Evolutionary conservation across 2,797 vertebrate species (phyloP).

Genomic region (Trachops cirrhosus): DNA sequence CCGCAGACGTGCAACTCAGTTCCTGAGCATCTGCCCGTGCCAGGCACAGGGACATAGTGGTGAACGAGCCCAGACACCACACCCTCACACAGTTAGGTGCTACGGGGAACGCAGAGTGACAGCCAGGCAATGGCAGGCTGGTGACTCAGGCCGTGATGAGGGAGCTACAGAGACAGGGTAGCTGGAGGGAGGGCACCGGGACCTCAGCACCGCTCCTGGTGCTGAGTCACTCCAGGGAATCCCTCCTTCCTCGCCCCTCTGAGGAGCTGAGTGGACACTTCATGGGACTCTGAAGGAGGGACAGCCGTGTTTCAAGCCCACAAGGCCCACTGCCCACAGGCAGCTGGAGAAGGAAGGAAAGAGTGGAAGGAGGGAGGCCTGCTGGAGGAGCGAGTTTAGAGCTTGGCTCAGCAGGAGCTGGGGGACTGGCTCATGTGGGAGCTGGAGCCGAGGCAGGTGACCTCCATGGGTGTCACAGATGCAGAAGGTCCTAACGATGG

Average conservation of each 20-base stretch:
- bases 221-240: background rate
- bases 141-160: background rate
- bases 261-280: background rate
- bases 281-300: background rate
- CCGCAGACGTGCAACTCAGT: background rate
- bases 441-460: background rate
- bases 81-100: background rate
- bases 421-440: too few species aligned
- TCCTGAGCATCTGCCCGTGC: background rate
- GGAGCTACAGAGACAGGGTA: background rate
- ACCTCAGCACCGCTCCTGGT: background rate
- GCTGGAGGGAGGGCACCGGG: background rate
- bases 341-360: background rate
- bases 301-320: background rate
- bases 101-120: accelerated
- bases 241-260: background rate
- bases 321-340: background rate
- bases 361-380: background rate
- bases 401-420: background rate
- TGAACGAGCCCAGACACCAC: background rate
- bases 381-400: background rate
- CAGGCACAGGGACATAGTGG: background rate
- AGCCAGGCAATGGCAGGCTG: background rate
- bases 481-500: background rate
- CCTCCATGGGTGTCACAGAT: background rate